A percentile compares a stretch with the other conserved stretches of the same genome.
These are phyloP conservation scores for Perithous albicinctus DNA, from an alignment of 2,888 invertebrate genomes.

Conservation along the genomic window DNA sequence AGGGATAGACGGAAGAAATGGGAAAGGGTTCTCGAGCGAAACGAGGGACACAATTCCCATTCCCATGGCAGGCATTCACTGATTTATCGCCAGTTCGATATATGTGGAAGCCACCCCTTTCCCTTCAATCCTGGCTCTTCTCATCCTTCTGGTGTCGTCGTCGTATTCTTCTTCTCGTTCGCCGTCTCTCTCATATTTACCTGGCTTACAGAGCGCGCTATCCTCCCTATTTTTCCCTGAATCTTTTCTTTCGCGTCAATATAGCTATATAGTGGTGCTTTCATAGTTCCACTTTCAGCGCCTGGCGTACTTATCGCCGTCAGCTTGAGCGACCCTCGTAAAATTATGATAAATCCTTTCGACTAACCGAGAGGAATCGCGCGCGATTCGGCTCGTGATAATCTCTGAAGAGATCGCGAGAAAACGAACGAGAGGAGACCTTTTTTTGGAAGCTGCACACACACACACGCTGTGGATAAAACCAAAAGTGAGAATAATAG, in stretches of 20 bases:
- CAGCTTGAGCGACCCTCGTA: slow-evolving; percentile 38
- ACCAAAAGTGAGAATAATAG: slow-evolving; percentile 5
- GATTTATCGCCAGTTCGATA: slow-evolving; percentile 63
- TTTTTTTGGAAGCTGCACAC: slow-evolving; percentile 5
- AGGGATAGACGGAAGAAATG: slow-evolving; percentile 19
- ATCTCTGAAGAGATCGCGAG: slow-evolving; percentile 41
- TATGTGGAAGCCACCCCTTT: slow-evolving; percentile 42
- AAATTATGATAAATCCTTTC: slow-evolving; percentile 69
- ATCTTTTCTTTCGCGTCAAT: slow-evolving; percentile 28
- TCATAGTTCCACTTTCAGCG: slow-evolving; percentile 23
- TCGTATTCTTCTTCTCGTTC: not conserved
- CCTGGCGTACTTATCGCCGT: slow-evolving; percentile 26
- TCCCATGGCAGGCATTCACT: slow-evolving; percentile 54
- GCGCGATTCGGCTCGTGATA: slow-evolving; percentile 44
- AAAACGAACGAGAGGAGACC: slow-evolving; percentile 25
- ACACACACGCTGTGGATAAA: slow-evolving; percentile 35
- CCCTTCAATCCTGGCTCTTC: slow-evolving; percentile 2
- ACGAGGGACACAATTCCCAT: slow-evolving; percentile 56
- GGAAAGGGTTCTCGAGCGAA: slow-evolving; percentile 33
- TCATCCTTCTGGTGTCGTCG: slow-evolving; percentile 30
- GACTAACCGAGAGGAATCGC: slow-evolving; percentile 38
- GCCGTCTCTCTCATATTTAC: slow-evolving; percentile 24
- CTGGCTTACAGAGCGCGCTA: slow-evolving; percentile 17
- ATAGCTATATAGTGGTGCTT: slow-evolving; percentile 22
- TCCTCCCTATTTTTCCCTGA: not conserved